Evolutionary conservation across 2,888 invertebrate species (phyloP).

Genomic region (Eupithecia tripunctaria): DNA sequence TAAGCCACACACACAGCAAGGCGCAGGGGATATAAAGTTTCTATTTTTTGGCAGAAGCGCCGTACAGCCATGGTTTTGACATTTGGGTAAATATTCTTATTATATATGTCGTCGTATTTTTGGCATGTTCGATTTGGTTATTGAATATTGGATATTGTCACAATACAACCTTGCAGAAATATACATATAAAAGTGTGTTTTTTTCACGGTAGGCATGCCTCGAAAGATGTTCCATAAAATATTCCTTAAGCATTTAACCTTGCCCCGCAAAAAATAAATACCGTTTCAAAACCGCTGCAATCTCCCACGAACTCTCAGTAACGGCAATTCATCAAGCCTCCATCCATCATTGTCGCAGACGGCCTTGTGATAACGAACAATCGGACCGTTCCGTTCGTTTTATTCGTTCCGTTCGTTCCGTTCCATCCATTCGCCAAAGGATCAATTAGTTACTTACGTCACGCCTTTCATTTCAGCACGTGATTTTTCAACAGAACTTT

Average conservation of each 20-base stretch:
- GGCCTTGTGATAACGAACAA: conserved; percentile 72
- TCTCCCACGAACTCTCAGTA: conserved; percentile 35
- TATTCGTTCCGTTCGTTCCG: conserved; percentile 51
- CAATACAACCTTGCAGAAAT: not conserved
- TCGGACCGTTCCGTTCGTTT: conserved; percentile 53
- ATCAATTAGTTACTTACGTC: conserved; percentile 45
- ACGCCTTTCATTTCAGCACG: conserved; percentile 33
- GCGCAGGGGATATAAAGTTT: too few species aligned
- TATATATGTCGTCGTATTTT: not conserved
- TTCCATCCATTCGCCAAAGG: conserved; percentile 56
- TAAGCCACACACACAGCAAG: too few species aligned
- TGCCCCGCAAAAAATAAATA: conserved; percentile 8
- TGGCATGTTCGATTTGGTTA: not conserved
- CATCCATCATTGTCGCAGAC: conserved; percentile 72
- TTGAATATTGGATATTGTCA: too few species aligned
- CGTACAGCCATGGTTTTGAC: too few species aligned
- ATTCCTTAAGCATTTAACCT: not conserved
- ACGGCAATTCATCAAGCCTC: conserved; percentile 66
- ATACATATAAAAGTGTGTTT: not conserved
- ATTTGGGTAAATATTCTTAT: too few species aligned
- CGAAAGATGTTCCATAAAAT: not conserved
- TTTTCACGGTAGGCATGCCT: not conserved
- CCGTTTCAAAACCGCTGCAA: conserved; percentile 34
- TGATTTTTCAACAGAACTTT: not conserved
- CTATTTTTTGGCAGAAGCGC: too few species aligned